Evolutionary conservation across 2,113 vertebrate species (phyloP).

Genomic region (Lepisosteus osseus): DNA sequence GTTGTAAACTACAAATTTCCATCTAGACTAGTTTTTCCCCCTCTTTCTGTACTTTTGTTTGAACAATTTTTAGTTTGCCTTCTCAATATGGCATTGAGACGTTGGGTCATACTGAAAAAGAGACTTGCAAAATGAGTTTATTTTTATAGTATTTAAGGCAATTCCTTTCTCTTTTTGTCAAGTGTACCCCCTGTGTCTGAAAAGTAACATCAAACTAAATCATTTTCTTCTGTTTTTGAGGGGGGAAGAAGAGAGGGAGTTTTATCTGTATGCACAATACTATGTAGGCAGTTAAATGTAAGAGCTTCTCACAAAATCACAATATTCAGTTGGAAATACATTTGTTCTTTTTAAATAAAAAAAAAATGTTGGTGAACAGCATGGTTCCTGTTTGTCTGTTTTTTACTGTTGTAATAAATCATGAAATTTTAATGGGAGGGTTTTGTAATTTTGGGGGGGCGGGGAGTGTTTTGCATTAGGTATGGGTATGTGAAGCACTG

Average conservation of each 20-base stretch:
- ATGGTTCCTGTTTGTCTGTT: background rate
- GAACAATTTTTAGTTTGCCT: constrained; percentile 27
- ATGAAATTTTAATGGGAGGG: background rate
- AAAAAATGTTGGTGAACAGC: constrained; percentile 16
- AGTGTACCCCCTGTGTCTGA: constrained; percentile 2
- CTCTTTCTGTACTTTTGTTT: background rate
- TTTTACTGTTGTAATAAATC: background rate
- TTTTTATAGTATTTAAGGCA: constrained; percentile 71
- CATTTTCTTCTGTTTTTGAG: constrained; percentile 44
- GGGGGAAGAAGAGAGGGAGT: constrained; percentile 23
- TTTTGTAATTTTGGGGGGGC: background rate
- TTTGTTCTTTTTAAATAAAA: constrained; percentile 36
- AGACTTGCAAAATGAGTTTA: constrained; percentile 59
- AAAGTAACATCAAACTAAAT: constrained; percentile 4
- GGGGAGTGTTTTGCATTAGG: too few relatives aligned
- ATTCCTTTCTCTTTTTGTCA: background rate
- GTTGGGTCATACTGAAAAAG: constrained; percentile 44
- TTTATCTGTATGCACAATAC: constrained; percentile 32
- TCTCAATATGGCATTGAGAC: constrained; percentile 41
- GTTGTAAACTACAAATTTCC: constrained; percentile 23
- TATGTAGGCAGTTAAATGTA: constrained; percentile 41
- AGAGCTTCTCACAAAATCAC: constrained; percentile 59
- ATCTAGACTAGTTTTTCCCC: background rate
- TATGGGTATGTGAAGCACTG: too few relatives aligned
- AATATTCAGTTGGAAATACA: constrained; percentile 42